These are phyloP conservation scores for Mus minutoides DNA, from an alignment of 2,797 vertebrate genomes.

Conservation along the genomic window DNA sequence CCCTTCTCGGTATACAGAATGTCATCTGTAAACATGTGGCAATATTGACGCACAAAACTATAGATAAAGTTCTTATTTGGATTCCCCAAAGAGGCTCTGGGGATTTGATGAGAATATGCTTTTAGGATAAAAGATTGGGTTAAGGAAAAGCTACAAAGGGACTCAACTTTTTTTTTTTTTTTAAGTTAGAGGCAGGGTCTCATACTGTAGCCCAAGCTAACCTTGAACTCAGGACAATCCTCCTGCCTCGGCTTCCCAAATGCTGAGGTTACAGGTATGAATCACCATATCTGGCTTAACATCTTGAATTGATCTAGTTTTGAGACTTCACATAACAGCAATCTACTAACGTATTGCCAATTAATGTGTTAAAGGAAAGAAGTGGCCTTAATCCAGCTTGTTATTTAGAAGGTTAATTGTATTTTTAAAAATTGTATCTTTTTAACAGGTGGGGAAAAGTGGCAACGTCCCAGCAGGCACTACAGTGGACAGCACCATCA, in stretches of 20 bases:
- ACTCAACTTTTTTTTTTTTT: not conserved
- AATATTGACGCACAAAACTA: not conserved
- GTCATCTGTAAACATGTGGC: slow-evolving; percentile 7
- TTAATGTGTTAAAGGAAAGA: slow-evolving; percentile 45
- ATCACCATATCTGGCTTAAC: not conserved
- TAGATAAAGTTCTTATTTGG: slow-evolving; percentile 10
- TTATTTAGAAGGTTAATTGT: slow-evolving; percentile 68
- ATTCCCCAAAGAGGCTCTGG: not conserved
- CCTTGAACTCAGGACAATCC: not conserved
- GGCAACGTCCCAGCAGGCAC: slow-evolving; percentile 99
- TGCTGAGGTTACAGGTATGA: not conserved
- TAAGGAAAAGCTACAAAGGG: slow-evolving; percentile 14
- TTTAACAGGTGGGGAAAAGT: slow-evolving; percentile 96
- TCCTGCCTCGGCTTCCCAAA: not conserved
- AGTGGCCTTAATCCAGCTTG: not conserved
- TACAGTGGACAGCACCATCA: slow-evolving; percentile 99
- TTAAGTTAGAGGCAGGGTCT: not conserved
- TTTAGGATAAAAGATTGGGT: slow-evolving; percentile 17
- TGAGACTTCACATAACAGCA: slow-evolving; percentile 65
- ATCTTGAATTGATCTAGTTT: slow-evolving; percentile 54
- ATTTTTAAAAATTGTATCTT: slow-evolving; percentile 54
- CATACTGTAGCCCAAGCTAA: not conserved
- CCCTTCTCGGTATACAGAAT: not conserved
- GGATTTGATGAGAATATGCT: slow-evolving; percentile 44
- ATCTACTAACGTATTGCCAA: slow-evolving; percentile 63